Percentiles rank a stretch among this genome's conserved stretches.
phyloP scores from a whole-genome alignment of 2,888 invertebrate genomes.

The Copidosoma aretas region DNA sequence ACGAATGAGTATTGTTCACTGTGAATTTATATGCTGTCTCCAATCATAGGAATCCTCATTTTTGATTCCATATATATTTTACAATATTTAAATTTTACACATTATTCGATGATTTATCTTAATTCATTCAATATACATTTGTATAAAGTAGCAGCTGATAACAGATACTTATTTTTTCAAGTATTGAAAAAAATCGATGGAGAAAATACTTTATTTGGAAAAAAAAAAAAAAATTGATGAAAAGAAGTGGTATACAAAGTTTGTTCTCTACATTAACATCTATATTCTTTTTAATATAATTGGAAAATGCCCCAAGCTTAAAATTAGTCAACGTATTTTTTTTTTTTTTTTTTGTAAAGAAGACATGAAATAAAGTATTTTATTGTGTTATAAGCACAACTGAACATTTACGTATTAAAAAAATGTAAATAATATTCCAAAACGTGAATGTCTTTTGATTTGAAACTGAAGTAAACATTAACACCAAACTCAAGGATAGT shows the following conservation, averaged over 20 bases:
- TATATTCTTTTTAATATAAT: too few species aligned
- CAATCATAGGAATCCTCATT: conserved; percentile 15
- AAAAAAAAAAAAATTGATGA: too few species aligned
- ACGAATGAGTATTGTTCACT: conserved; percentile 25
- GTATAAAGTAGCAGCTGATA: neutral
- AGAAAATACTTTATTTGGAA: too few species aligned
- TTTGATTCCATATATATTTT: conserved; percentile 21
- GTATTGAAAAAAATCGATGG: too few species aligned
- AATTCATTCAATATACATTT: neutral
- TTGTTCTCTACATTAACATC: too few species aligned
- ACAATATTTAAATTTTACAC: conserved; percentile 32
- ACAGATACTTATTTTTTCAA: too few species aligned
- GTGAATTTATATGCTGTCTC: conserved; percentile 8
- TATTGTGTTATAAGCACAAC: too few species aligned
- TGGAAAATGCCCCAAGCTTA: conserved; percentile 28
- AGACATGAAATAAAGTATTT: neutral
- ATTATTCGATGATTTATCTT: conserved; percentile 21
- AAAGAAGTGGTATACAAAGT: too few species aligned
- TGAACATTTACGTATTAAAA: too few species aligned
- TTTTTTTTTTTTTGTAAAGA: conserved; percentile 10
- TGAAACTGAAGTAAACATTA: conserved; percentile 11
- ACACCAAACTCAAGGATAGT: conserved; percentile 1
- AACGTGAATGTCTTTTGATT: conserved; percentile 19
- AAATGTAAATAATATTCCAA: neutral
- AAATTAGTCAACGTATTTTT: conserved; percentile 32